Conservation (phyloP, 2,888 invertebrate species). For the Malachius bipustulatus region DNA sequence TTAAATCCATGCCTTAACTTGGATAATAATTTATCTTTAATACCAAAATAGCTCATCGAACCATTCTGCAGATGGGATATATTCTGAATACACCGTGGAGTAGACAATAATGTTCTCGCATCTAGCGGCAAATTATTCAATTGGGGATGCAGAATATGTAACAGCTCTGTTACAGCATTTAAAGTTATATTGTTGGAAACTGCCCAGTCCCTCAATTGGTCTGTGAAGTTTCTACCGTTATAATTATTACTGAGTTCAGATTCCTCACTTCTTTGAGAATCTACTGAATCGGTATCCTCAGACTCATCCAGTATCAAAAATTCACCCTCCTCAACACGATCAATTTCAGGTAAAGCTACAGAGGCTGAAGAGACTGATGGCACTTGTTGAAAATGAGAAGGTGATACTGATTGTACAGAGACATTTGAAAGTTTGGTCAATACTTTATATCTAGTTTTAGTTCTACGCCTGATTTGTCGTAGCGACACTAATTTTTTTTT, state of each 20-base stretch:
- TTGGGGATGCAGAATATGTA: slow-evolving; percentile 11
- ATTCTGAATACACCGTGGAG: slow-evolving; percentile 10
- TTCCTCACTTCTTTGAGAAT: too few relatives aligned
- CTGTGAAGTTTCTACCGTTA: slow-evolving; percentile 5
- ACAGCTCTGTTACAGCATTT: slow-evolving; percentile 8
- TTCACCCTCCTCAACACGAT: background rate
- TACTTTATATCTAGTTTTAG: background rate
- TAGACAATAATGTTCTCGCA: slow-evolving; percentile 9
- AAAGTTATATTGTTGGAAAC: slow-evolving; percentile 9
- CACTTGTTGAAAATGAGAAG: too few relatives aligned
- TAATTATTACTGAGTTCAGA: background rate
- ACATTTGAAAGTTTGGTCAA: too few relatives aligned
- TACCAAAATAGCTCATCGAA: slow-evolving; percentile 13
- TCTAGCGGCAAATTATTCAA: slow-evolving; percentile 10
- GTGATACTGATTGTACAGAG: too few relatives aligned
- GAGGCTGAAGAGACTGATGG: too few relatives aligned
- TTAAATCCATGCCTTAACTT: slow-evolving; percentile 11
- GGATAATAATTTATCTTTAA: slow-evolving; percentile 7
- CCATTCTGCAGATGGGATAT: slow-evolving; percentile 12
- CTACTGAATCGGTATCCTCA: too few relatives aligned
- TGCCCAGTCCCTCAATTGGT: slow-evolving; percentile 10
- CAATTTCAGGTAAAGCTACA: too few relatives aligned
- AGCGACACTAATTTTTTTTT: background rate
- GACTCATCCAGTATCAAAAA: too few relatives aligned
- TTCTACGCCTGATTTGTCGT: background rate